These are phyloP conservation scores for Crocodylus rhombifer DNA, from an alignment of 2,797 vertebrate species.

Conservation along the genomic window DNA sequence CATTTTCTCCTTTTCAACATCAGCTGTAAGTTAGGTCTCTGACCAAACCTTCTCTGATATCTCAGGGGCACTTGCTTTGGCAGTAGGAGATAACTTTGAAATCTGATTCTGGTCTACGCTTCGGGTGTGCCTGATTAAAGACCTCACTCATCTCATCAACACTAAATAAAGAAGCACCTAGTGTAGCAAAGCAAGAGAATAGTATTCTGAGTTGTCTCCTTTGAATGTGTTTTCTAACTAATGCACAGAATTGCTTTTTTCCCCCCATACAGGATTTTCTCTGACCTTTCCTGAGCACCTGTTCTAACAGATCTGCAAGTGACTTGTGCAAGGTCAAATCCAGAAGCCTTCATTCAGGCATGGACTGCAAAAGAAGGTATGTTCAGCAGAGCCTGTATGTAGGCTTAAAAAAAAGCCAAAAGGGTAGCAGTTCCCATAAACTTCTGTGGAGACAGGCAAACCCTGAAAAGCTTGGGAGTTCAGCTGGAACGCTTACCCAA, in stretches of 20 bases:
- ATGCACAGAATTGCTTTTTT: neutral
- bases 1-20: neutral
- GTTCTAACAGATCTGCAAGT: neutral
- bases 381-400: neutral
- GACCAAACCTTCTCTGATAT: neutral
- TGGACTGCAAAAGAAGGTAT: neutral
- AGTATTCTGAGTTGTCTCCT: neutral
- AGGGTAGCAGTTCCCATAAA: neutral
- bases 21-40: neutral
- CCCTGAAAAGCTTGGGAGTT: neutral
- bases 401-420: neutral
- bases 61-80: neutral
- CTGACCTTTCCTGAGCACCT: rapidly evolving
- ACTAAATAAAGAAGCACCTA: neutral
- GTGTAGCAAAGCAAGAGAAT: neutral
- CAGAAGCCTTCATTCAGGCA: neutral
- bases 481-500: neutral
- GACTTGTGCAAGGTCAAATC: neutral
- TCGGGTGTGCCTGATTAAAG: neutral
- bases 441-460: neutral
- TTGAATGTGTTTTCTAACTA: neutral
- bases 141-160: neutral
- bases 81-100: neutral
- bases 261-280: neutral
- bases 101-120: neutral